A percentile compares a stretch with the other conserved stretches of the same genome.
phyloP scores from a whole-genome alignment of 2,113 vertebrate genomes.

The Scopus umbretta region DNA sequence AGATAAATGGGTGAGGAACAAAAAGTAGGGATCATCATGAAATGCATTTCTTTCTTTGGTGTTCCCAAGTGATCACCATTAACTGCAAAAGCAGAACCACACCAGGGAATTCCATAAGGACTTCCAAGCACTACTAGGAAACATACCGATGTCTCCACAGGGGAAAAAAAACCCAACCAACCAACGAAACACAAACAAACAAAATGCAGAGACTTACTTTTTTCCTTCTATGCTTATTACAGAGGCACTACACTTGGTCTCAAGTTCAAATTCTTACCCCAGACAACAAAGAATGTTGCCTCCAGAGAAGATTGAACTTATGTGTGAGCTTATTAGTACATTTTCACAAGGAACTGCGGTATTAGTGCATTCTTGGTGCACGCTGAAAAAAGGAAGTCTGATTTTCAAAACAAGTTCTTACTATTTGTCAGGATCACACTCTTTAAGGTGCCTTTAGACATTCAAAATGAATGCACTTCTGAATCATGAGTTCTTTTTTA shows the following conservation, averaged over 20 bases:
- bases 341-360: background rate
- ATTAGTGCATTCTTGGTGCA: background rate
- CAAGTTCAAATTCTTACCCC: background rate
- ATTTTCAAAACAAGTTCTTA: background rate
- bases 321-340: background rate
- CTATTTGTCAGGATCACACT: background rate
- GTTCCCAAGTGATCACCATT: background rate
- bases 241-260: background rate
- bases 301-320: background rate
- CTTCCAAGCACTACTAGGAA: background rate
- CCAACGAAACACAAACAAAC: too few species aligned
- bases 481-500: background rate
- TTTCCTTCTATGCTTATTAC: background rate
- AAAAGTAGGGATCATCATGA: background rate
- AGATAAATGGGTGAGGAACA: background rate
- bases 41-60: background rate
- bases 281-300: background rate
- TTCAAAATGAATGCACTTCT: background rate
- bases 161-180: too few species aligned
- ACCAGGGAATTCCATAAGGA: background rate
- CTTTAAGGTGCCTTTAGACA: background rate
- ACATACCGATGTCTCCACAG: background rate
- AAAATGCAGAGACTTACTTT: background rate
- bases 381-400: background rate
- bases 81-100: background rate